phyloP scores from a whole-genome alignment of 2,113 vertebrate genomes.

The Malurus elegans region DNA sequence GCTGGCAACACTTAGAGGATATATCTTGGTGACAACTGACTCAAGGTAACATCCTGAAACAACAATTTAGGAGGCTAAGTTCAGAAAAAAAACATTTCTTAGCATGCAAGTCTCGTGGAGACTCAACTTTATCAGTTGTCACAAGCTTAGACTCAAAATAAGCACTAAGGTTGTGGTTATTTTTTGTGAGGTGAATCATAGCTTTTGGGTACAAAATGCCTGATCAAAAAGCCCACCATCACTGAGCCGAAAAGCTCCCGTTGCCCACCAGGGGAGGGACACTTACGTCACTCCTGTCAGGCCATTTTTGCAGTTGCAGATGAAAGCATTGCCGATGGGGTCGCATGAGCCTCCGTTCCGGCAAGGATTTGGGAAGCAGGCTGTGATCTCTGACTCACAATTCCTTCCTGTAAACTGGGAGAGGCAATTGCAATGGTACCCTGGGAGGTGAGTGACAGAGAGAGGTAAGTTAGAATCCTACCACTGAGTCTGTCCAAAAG shows the following conservation, averaged over 20 bases:
- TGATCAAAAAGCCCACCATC: background rate
- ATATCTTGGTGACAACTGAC: background rate
- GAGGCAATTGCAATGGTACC: constrained; percentile 90
- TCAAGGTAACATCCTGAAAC: background rate
- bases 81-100: background rate
- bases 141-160: background rate
- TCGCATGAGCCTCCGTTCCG: constrained; percentile 88
- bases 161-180: background rate
- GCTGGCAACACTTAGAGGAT: background rate
- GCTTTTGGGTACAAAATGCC: background rate
- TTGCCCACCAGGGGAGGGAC: background rate
- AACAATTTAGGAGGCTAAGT: background rate
- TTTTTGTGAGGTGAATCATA: background rate
- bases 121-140: background rate
- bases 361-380: constrained; percentile 94
- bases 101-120: background rate
- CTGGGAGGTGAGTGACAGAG: constrained; percentile 67
- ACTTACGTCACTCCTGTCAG: constrained; percentile 92
- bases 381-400: constrained; percentile 93
- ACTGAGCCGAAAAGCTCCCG: background rate
- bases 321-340: constrained; percentile 88
- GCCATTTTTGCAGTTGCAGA: constrained; percentile 91
- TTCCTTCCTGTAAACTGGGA: constrained; percentile 89
- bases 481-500: background rate
- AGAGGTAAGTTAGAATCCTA: constrained; percentile 17